A percentile compares a stretch with the other conserved stretches of the same genome.
Conservation (phyloP, 2,888 invertebrate species). For the Germaria angustata region DNA sequence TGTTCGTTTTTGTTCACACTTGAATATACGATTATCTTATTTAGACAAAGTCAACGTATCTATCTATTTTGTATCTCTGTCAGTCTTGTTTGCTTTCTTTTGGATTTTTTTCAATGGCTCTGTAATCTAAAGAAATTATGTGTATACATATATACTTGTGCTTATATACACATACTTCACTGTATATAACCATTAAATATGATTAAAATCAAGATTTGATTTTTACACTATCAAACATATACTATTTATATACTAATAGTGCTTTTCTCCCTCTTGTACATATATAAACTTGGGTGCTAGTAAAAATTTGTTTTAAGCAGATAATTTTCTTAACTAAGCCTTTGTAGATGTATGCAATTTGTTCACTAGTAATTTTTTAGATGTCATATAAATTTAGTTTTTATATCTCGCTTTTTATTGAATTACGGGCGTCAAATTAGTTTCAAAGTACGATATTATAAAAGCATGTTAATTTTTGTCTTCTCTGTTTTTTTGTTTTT, state of each 20-base stretch:
- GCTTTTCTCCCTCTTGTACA: conserved; percentile 1
- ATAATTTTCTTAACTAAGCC: conserved; percentile 81
- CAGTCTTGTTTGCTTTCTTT: conserved; percentile 58
- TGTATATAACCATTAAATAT: neutral
- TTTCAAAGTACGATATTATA: too few species aligned
- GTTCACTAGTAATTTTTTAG: conserved; percentile 19
- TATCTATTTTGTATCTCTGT: conserved; percentile 69
- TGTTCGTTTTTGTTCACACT: conserved; percentile 63
- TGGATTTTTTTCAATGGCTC: neutral
- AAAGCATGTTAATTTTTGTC: too few species aligned
- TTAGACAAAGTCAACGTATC: conserved; percentile 76
- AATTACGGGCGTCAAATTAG: too few species aligned
- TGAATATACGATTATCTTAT: conserved; percentile 75
- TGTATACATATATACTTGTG: neutral
- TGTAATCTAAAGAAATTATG: conserved; percentile 24
- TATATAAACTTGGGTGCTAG: conserved; percentile 58
- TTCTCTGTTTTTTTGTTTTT: too few species aligned
- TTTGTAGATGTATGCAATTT: conserved; percentile 75
- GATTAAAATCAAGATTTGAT: conserved; percentile 9
- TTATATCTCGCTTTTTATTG: too few species aligned
- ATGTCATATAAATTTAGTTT: too few species aligned
- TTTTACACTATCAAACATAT: conserved; percentile 27
- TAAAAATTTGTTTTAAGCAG: conserved; percentile 77
- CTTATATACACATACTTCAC: neutral
- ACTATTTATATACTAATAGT: conserved; percentile 7